These are phyloP conservation scores for Antennarius striatus DNA, from an alignment of 2,113 vertebrate genomes.

Conservation along the genomic window DNA sequence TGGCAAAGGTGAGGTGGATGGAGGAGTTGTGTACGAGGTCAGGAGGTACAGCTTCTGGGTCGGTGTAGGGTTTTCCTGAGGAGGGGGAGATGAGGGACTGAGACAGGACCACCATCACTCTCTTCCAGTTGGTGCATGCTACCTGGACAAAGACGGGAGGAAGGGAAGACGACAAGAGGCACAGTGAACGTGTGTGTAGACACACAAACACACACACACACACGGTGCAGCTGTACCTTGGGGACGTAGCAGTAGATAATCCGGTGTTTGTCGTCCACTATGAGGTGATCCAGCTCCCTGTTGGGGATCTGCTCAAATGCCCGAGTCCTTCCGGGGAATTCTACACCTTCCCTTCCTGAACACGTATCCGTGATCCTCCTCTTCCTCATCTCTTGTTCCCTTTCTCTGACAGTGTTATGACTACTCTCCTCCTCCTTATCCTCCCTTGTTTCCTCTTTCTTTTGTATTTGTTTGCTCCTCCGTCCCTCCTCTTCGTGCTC, in stretches of 20 bases:
- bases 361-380: constrained; percentile 82
- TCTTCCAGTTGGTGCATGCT: constrained; percentile 96
- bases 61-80: constrained; percentile 72
- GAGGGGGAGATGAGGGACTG: constrained; percentile 82
- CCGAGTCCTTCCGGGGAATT: constrained; percentile 77
- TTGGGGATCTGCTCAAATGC: constrained; percentile 88
- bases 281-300: constrained; percentile 78
- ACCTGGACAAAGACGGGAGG: constrained; percentile 75
- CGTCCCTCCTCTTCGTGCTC: constrained; percentile 5
- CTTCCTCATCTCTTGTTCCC: constrained; percentile 83
- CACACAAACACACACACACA: not conserved
- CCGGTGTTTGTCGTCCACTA: constrained; percentile 92
- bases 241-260: constrained; percentile 96
- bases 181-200: not conserved
- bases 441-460: constrained; percentile 14
- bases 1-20: constrained; percentile 85
- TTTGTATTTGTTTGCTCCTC: not conserved
- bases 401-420: not conserved
- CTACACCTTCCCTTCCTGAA: constrained; percentile 77
- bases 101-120: constrained; percentile 92
- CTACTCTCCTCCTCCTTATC: constrained; percentile 16
- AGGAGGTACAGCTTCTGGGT: constrained; percentile 83
- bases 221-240: constrained; percentile 77
- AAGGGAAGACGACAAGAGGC: not conserved
- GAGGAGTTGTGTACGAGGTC: constrained; percentile 88